Base-by-base conservation (phyloP, 2,797 vertebrate species). In the Neoniphon sammara region DNA sequence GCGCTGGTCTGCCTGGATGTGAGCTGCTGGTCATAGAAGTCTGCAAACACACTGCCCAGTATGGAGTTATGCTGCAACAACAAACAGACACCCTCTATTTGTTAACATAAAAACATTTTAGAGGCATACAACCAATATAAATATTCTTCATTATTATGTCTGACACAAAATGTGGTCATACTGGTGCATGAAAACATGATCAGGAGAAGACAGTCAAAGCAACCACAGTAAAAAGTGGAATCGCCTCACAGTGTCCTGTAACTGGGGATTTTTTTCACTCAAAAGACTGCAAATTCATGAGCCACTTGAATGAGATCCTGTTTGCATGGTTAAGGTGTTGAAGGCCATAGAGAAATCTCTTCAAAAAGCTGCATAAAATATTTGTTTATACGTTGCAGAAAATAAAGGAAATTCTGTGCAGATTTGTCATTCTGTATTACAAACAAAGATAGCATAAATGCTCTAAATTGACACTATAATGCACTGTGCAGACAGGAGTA, bases 11-110 rank as follows among this genome's bases (percentile, higher is more conserved):
- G 97, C 85, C 96, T 93, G 87, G 95, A 94, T 7, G 95, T 94
- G 90, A 98, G 94, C 95, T 97, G 97, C 93, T 98, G 97, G 91
- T 98, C 97, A 66, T 96, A 97, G 94, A 94, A 97, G 87, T 97
- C 96, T 78, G 95, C 95, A 90, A 98, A 98, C 88, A 97, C 94
- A 81, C 96, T 95, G 85, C 96, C 94, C 92, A 98, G 93, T 72
- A 96, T 95, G 89, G 97, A 95, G 71, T 95, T 95, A 85, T 98
- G 96, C 96, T 97, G 94, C 70, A 92, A 94, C 47, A 81, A 92
- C 65, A 90, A 82, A 82, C 55, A 88, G 20, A 23, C 5, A 39
- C 68, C 25, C 60, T 44, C 20, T 17, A 36, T 46, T 84, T 42
- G 76, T 75, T 80, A 3, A 42, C 10, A 59, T 44, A 71, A 54